Evolutionary conservation across 2,888 invertebrate genomes (phyloP), one percentile per base, ranked within the genome.

Genomic region (Eubasilissa splendida): DNA sequence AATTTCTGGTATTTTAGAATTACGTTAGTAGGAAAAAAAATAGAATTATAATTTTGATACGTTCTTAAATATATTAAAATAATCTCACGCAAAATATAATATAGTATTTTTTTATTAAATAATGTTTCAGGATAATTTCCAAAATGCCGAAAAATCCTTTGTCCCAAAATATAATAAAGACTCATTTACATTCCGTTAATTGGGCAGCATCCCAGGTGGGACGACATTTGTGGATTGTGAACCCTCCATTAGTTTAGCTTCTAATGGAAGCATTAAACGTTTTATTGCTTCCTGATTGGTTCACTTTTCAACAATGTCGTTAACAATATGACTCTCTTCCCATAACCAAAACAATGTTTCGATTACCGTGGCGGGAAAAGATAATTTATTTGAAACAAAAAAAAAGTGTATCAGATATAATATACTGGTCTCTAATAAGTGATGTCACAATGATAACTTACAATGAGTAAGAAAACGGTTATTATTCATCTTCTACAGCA

Each of bases 281-380:
- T 80, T 76, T 80, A 80, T 68, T 52, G 59, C 71, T 76, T 80
- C 80, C 80, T 80, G 70, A 70, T 79, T 65, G 53, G 22, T 79
- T 66, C 75, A 75, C 66, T 79, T 71, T 71, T 71, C 54, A 12
- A 33, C 22, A 10, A 14, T 56, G 31, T 68, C 66, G 53, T 71
- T 71, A 31, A 71, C 53, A 10, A 56, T 33, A 56, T 70, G 14
- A 22, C 11, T 71, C 71, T 11, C 31, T 71, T 7, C 8, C 56
- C 68, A 52, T 22, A 68, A 33, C 63, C 33, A 2, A 42, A 42
- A 42, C 42, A 42, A 42, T 42, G 7, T 42, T 7, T 42, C 42
- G 42, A 42, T 42, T 42, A 42, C 42, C 42, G 42, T 42, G 1
- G 42, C 7, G 42, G 0, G 42, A 42, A 22, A 42, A 42, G 42